Evolutionary conservation across 2,888 invertebrate genomes (phyloP).

Genomic region (Cremastinae sp.): DNA sequence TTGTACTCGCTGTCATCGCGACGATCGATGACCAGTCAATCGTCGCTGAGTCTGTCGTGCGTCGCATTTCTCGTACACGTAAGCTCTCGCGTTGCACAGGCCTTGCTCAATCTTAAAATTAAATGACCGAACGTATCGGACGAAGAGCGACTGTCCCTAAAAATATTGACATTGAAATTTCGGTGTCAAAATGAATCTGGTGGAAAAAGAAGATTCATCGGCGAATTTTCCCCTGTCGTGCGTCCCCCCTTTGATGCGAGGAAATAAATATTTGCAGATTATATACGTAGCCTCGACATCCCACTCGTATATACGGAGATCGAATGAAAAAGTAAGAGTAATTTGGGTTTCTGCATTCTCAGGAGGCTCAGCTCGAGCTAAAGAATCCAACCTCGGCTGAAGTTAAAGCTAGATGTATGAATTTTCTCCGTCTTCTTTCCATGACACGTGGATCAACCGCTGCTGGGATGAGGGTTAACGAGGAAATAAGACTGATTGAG

Average conservation of each 20-base stretch:
- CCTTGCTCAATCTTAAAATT: constrained; percentile 39
- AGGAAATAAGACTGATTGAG: constrained; percentile 43
- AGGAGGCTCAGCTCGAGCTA: constrained; percentile 9
- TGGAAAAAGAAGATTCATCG: not conserved
- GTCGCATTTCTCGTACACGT: constrained; percentile 45
- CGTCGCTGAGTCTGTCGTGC: constrained; percentile 44
- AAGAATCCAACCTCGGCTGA: too few relatives aligned
- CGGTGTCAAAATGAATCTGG: not conserved
- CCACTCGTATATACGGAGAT: not conserved
- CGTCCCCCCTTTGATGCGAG: not conserved
- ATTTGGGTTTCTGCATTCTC: constrained; percentile 33
- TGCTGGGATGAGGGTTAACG: constrained; percentile 16
- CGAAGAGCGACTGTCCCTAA: not conserved
- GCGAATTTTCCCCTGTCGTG: constrained; percentile 3
- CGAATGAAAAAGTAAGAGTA: constrained; percentile 25
- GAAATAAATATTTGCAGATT: not conserved
- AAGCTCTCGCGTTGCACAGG: constrained; percentile 30
- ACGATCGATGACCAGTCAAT: constrained; percentile 64
- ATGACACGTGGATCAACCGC: not conserved
- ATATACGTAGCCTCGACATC: too few relatives aligned
- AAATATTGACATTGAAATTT: not conserved
- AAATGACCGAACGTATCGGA: not conserved
- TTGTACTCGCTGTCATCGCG: constrained; percentile 41
- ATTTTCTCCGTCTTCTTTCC: too few relatives aligned
- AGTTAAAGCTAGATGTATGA: too few relatives aligned